Evolutionary conservation across 2,888 invertebrate genomes (phyloP), one percentile per base, ranked within the genome.

Genomic region (Lithophane ornitopus): DNA sequence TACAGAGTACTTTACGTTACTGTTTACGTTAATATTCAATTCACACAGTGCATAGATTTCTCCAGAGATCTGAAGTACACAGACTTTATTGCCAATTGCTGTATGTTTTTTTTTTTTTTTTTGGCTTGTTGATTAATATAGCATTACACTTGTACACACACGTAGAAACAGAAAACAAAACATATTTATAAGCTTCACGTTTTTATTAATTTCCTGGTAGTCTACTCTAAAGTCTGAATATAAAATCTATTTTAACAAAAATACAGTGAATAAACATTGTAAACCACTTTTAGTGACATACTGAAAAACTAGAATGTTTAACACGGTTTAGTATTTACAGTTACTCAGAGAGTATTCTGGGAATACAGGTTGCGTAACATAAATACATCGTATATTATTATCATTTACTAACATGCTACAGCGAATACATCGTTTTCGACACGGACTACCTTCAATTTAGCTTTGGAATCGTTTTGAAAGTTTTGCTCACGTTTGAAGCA

Each of bases 41-140:
- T 65, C 39, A 63, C 46, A 58, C 34, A 12, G 8, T 14, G 6
- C 22, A 26, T 6, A 34, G 26, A 79, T 70, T 63, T 71, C 71
- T 62, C 54, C 14, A 34, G 63, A 26, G 63, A 63, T 1, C 8
- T 67, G 7, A 44, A 41, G 16, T 16, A 49, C 28, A 12, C 28
- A 12, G 14, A 62, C 26, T 44, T 70, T 49, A 56, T 78, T 56
- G 34, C 41, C 41, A 70, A 70, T 70, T 49, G n/a, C 2, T 54
- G 12, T 22, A 34, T 26, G 4, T 7, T 16, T 56, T 9, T 1
- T 39, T 41, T 58, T 26, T 41, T 46, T 26, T 58, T 59, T 16
- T 14, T 41, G 11, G 9, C 39, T 54, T 34, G 0, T 56, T 49
- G 9, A 14, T 34, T n/a, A 56, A 34, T 12, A 19, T 3, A 12